These are phyloP conservation scores for Gymnopithys bicolor DNA, from an alignment of 2,797 vertebrate genomes.

Conservation along the genomic window DNA sequence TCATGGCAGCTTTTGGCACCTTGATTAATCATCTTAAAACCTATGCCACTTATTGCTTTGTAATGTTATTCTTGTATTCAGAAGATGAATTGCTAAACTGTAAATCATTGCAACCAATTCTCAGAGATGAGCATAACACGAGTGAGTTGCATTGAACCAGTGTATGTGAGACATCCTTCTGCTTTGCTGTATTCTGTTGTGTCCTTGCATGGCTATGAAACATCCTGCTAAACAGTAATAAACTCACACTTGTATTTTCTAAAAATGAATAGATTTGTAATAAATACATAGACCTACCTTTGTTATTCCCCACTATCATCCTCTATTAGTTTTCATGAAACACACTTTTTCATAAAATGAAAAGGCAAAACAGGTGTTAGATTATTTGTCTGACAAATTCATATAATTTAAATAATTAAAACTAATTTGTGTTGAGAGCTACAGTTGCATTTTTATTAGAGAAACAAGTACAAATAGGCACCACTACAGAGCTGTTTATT, in stretches of 20 bases:
- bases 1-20: neutral
- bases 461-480: conserved; percentile 82
- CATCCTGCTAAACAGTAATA: neutral
- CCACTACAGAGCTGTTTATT: conserved; percentile 79
- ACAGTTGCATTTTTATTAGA: conserved; percentile 82
- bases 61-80: neutral
- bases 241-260: neutral
- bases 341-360: conserved; percentile 69
- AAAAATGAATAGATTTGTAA: neutral
- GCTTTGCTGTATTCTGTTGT: neutral
- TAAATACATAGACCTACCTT: conserved; percentile 74
- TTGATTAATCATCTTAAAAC: neutral
- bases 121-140: neutral
- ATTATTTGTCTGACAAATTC: conserved; percentile 76
- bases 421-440: conserved; percentile 82
- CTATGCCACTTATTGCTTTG: neutral
- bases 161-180: neutral
- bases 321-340: conserved; percentile 76
- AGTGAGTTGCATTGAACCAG: neutral
- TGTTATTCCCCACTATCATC: conserved; percentile 70
- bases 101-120: conserved; percentile 7
- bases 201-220: neutral
- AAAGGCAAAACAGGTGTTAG: conserved; percentile 79
- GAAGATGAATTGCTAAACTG: neutral
- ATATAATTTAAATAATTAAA: conserved; percentile 84